Evolutionary conservation across 2,888 invertebrate genomes (phyloP).

Genomic region (Encarsia formosa): DNA sequence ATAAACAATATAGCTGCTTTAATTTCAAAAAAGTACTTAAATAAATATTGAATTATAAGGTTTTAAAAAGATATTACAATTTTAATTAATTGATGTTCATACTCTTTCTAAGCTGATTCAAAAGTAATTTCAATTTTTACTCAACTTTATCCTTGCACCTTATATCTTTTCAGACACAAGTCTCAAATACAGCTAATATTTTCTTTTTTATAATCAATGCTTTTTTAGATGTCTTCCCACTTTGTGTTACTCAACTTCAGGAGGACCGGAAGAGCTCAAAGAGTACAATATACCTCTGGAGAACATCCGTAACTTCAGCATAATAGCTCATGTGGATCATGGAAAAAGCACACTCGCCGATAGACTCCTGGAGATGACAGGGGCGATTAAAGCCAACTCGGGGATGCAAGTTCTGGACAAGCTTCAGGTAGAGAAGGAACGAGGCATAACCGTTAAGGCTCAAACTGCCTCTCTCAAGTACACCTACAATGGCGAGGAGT

Average conservation of each 20-base stretch:
- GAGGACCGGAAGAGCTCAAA: constrained; percentile 27
- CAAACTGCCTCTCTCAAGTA: constrained; percentile 89
- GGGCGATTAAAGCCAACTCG: constrained; percentile 65
- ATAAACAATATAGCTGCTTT: no score
- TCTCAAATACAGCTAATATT: no score
- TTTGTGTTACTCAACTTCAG: constrained; percentile 12
- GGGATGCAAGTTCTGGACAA: constrained; percentile 74
- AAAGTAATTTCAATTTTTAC: no score
- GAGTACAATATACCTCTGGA: constrained; percentile 50
- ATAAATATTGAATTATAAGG: no score
- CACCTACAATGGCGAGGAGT: constrained; percentile 62
- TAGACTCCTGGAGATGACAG: constrained; percentile 87
- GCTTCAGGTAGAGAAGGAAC: constrained; percentile 85
- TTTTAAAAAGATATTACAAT: no score
- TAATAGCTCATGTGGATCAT: constrained; percentile 99
- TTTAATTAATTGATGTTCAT: no score
- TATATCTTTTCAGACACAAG: no score
- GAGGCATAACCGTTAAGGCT: constrained; percentile 98
- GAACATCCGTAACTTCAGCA: constrained; percentile 86
- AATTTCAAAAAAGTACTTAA: no score
- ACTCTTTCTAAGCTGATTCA: no score
- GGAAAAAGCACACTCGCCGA: constrained; percentile 98
- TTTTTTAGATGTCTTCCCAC: constrained; percentile 8
- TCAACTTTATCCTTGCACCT: no score
- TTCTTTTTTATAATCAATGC: no score